A percentile compares a stretch with the other conserved stretches of the same genome.
Evolutionary conservation across 2,113 vertebrate species (phyloP).

Genomic region (Megaptera novaeangliae): DNA sequence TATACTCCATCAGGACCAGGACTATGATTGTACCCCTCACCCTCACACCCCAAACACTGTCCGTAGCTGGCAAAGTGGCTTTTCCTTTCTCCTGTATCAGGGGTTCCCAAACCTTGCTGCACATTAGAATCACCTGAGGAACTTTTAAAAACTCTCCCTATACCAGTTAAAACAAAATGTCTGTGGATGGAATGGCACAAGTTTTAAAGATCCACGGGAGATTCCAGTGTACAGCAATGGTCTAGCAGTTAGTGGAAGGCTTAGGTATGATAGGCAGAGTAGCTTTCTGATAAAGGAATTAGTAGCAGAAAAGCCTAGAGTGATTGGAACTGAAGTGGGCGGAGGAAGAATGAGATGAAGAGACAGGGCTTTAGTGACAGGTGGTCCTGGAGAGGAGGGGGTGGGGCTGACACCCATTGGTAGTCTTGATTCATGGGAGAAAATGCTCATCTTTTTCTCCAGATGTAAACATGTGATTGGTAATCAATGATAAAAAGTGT

Average conservation of each 20-base stretch:
- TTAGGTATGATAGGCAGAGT: background rate
- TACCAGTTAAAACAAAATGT: background rate
- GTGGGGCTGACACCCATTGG: background rate
- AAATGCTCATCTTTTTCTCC: background rate
- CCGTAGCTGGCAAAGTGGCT: background rate
- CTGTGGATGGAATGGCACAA: background rate
- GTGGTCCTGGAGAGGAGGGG: background rate
- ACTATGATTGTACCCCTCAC: background rate
- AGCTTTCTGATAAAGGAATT: background rate
- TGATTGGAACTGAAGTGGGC: background rate
- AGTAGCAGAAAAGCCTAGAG: background rate
- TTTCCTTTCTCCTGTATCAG: background rate
- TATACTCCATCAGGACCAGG: background rate
- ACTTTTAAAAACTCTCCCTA: background rate
- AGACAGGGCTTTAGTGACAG: background rate
- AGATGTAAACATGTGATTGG: background rate
- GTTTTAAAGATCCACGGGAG: background rate
- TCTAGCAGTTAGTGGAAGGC: background rate
- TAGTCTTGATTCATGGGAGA: background rate
- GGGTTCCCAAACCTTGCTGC: background rate
- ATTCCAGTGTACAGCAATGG: background rate
- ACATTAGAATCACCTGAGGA: background rate
- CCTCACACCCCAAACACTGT: background rate
- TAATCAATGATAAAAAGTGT: background rate
- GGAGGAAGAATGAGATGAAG: background rate